A percentile compares a stretch with the other conserved stretches of the same genome.
phyloP scores from a whole-genome alignment of 2,113 vertebrate genomes.

The Pseudorectes ferrugineus region DNA sequence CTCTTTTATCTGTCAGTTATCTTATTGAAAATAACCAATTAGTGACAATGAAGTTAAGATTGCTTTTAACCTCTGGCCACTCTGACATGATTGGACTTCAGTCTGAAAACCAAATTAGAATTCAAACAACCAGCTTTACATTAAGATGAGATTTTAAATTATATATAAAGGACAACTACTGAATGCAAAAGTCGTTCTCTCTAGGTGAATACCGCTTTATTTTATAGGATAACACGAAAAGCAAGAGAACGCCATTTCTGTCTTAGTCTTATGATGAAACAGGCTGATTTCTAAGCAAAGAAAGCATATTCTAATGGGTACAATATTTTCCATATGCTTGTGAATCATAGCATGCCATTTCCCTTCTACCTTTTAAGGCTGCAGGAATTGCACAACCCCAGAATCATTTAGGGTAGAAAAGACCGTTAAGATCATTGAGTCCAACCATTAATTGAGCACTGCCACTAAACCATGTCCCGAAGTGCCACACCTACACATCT shows the following conservation, averaged over 20 bases:
- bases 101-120: background rate
- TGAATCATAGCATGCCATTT: background rate
- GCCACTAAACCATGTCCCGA: background rate
- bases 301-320: background rate
- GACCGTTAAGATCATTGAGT: background rate
- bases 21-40: background rate
- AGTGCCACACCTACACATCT: background rate
- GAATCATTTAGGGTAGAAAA: background rate
- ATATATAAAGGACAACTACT: background rate
- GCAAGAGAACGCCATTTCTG: background rate
- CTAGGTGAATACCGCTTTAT: background rate
- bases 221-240: background rate
- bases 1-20: background rate
- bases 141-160: background rate
- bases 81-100: background rate
- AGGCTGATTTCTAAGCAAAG: background rate
- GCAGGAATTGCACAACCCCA: background rate
- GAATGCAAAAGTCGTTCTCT: background rate
- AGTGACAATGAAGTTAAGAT: background rate
- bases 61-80: background rate
- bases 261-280: background rate
- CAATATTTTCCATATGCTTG: background rate
- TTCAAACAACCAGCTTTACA: background rate
- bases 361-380: background rate
- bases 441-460: background rate